Conservation (phyloP, 2,888 invertebrate species). For the Choristoneura rosaceana region DNA sequence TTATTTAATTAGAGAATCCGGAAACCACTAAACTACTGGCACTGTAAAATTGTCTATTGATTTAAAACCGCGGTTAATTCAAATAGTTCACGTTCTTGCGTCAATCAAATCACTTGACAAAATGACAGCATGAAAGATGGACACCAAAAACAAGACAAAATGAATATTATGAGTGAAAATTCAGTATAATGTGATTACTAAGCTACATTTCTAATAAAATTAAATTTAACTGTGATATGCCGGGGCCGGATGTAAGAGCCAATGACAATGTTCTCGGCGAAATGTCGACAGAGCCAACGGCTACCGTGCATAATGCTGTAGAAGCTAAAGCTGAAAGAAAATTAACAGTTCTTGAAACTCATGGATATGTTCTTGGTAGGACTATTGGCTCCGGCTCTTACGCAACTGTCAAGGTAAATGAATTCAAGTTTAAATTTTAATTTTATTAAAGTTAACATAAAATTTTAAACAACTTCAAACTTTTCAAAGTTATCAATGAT, state of each 20-base stretch:
- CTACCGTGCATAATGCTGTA: slow-evolving; percentile 75
- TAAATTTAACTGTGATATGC: slow-evolving; percentile 79
- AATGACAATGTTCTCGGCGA: slow-evolving; percentile 82
- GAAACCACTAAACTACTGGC: slow-evolving; percentile 41
- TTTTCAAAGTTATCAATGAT: neutral
- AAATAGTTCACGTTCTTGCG: slow-evolving; percentile 56
- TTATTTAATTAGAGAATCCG: neutral
- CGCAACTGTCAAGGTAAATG: slow-evolving; percentile 90
- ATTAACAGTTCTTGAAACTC: slow-evolving; percentile 90
- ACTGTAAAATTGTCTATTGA: slow-evolving; percentile 41
- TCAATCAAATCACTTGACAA: slow-evolving; percentile 62
- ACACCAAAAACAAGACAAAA: slow-evolving; percentile 42
- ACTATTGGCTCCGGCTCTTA: slow-evolving; percentile 93
- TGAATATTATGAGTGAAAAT: slow-evolving; percentile 54
- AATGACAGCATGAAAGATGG: slow-evolving; percentile 67
- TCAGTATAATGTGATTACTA: slow-evolving; percentile 74
- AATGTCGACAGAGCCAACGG: slow-evolving; percentile 79
- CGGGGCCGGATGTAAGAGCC: slow-evolving; percentile 81
- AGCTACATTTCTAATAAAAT: slow-evolving; percentile 62
- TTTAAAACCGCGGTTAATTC: slow-evolving; percentile 54
- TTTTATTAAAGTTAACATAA: neutral
- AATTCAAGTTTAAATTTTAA: slow-evolving; percentile 22
- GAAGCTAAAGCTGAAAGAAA: slow-evolving; percentile 77
- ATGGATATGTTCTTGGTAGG: slow-evolving; percentile 90
- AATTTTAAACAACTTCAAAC: neutral